phyloP scores from a whole-genome alignment of 1,140 invertebrate genomes.

The Dreissena polymorpha region DNA sequence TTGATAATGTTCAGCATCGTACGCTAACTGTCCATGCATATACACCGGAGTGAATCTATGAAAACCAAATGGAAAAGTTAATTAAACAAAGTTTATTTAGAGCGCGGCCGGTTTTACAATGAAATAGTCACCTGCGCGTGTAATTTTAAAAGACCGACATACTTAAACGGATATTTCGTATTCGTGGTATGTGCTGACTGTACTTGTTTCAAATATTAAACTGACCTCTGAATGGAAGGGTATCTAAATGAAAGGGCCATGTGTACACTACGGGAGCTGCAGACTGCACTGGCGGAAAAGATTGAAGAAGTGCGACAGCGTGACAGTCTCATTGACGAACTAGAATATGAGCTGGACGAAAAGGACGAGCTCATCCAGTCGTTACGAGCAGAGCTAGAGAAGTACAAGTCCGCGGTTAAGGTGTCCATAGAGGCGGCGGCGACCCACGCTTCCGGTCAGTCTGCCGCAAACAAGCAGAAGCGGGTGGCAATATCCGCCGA shows the following conservation, averaged over 20 bases:
- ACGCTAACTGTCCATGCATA: too few species aligned
- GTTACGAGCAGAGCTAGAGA: constrained; percentile 89
- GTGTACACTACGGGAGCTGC: constrained; percentile 85
- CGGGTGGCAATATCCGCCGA: constrained; percentile 92
- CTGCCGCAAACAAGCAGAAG: constrained; percentile 80
- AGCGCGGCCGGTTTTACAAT: too few species aligned
- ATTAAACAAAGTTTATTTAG: too few species aligned
- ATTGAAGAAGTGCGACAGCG: constrained; percentile 85
- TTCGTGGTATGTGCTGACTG: too few species aligned
- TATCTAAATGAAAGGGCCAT: constrained; percentile 65
- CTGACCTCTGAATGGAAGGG: too few species aligned
- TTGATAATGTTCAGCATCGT: too few species aligned
- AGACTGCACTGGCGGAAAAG: constrained; percentile 85
- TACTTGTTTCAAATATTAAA: too few species aligned
- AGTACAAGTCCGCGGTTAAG: constrained; percentile 89
- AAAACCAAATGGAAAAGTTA: too few species aligned
- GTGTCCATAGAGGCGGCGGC: constrained; percentile 81
- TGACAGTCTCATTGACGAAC: constrained; percentile 85
- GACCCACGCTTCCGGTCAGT: constrained; percentile 65
- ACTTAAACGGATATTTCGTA: too few species aligned
- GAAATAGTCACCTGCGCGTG: too few species aligned
- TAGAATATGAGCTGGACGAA: constrained; percentile 87
- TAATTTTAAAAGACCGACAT: too few species aligned
- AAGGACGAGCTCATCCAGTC: constrained; percentile 85
- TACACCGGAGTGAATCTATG: too few species aligned